Percentiles rank a stretch among this genome's conserved stretches.
phyloP scores from a whole-genome alignment of 1,140 invertebrate genomes.

The Drosophila repleta region DNA sequence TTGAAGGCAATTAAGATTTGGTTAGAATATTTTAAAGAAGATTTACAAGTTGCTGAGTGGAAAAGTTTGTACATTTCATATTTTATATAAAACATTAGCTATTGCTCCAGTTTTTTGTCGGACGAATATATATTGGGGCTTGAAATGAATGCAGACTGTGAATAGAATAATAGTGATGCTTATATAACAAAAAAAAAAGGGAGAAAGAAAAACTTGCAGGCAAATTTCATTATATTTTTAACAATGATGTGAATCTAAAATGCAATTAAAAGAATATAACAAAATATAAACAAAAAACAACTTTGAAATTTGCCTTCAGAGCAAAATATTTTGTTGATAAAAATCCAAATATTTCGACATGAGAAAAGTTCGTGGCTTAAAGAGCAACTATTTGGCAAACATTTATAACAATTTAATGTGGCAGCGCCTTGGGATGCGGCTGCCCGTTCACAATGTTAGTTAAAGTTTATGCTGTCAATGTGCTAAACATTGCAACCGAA shows the following conservation, averaged over 20 bases:
- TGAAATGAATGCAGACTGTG: conserved; percentile 13
- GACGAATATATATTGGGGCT: neutral
- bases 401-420: conserved; percentile 58
- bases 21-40: neutral
- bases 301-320: neutral
- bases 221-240: neutral
- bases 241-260: neutral
- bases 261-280: conserved; percentile 8
- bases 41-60: neutral
- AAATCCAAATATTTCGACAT: neutral
- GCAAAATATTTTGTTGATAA: neutral
- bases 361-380: neutral
- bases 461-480: conserved; percentile 75
- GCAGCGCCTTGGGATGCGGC: conserved; percentile 16
- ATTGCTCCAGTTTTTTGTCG: too few relatives aligned
- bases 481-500: conserved; percentile 70
- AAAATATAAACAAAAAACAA: conserved; percentile 2
- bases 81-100: neutral
- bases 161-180: neutral
- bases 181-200: conserved; percentile 5
- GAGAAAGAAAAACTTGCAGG: neutral
- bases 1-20: neutral
- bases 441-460: conserved; percentile 55
- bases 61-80: neutral
- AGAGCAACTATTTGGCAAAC: conserved; percentile 22